phyloP scores from a whole-genome alignment of 1,140 invertebrate genomes.

The Penaeus indicus region DNA sequence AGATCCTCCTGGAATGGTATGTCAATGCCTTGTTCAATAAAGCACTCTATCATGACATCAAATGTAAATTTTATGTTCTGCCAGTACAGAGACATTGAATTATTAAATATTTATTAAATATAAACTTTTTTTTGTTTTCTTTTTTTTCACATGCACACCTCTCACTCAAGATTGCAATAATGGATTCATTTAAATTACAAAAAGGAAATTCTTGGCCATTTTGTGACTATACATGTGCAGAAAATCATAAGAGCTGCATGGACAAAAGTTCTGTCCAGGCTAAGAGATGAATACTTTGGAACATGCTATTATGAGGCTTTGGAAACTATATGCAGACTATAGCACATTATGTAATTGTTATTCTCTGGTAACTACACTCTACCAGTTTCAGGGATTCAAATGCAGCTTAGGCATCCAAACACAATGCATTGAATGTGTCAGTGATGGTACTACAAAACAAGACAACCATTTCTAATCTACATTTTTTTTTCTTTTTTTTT shows the following conservation, averaged over 20 bases:
- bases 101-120: constrained; percentile 18
- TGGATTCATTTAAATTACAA: neutral
- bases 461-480: constrained; percentile 29
- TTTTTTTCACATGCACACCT: too few relatives aligned
- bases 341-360: constrained; percentile 41
- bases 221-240: constrained; percentile 45
- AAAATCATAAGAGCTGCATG: constrained; percentile 21
- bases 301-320: constrained; percentile 40
- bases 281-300: constrained; percentile 37
- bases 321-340: constrained; percentile 42
- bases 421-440: constrained; percentile 27
- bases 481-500: neutral
- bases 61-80: neutral
- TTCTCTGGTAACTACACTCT: constrained; percentile 44
- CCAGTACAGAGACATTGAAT: constrained; percentile 40
- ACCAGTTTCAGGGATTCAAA: constrained; percentile 9
- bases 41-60: neutral
- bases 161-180: too few relatives aligned
- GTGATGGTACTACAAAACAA: constrained; percentile 33
- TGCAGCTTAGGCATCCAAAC: constrained; percentile 33
- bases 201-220: constrained; percentile 23
- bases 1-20: constrained; percentile 48
- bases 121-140: neutral
- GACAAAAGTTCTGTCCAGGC: constrained; percentile 9
- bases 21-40: constrained; percentile 29